Conservation (phyloP, 2,113 vertebrate genomes). For the Crotalus tigris region DNA sequence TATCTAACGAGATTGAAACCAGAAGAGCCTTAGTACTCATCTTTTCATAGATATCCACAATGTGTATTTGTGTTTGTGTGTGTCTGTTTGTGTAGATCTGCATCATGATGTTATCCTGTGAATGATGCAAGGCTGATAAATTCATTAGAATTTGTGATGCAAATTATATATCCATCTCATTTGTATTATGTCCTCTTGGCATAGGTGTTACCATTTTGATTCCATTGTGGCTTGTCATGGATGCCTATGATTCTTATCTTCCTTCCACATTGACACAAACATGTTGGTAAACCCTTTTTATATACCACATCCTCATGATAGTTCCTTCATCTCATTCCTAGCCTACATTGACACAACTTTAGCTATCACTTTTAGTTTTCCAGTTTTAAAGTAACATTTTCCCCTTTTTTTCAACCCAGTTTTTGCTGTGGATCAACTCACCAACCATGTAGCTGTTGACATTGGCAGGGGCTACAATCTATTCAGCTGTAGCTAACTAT, state of each 20-base stretch:
- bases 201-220: not conserved
- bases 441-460: not conserved
- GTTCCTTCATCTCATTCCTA: not conserved
- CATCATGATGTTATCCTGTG: not conserved
- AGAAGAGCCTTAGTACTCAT: not conserved
- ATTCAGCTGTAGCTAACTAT: not conserved
- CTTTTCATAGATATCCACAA: not conserved
- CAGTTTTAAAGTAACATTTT: not conserved
- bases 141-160: not conserved
- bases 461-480: not conserved
- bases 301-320: not conserved
- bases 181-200: not conserved
- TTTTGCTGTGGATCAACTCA: not conserved
- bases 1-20: not conserved
- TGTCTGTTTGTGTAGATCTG: not conserved
- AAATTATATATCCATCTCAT: not conserved
- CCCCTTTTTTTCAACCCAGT: not conserved
- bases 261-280: not conserved
- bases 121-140: not conserved
- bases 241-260: not conserved
- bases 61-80: not conserved
- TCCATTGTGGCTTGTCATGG: not conserved
- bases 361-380: not conserved
- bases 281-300: not conserved
- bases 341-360: not conserved